Conservation (phyloP, 2,113 vertebrate genomes). For the Seriola rivoliana region DNA sequence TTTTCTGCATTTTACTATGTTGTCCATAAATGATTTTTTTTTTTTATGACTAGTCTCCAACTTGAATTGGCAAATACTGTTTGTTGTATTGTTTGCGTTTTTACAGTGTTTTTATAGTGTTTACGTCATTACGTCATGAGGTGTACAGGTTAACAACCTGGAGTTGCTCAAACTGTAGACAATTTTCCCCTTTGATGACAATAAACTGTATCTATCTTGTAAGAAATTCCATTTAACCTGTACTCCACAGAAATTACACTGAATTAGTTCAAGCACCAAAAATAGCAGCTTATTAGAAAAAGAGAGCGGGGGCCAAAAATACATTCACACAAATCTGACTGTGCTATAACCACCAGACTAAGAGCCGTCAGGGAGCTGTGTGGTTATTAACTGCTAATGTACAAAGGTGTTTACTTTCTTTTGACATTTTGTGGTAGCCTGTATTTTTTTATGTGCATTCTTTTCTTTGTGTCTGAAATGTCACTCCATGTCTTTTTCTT, state of each 20-base stretch:
- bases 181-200: not conserved
- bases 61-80: not conserved
- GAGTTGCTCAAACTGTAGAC: too few relatives aligned
- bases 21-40: too few relatives aligned
- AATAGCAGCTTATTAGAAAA: conserved; percentile 15
- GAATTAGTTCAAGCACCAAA: not conserved
- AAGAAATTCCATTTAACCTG: not conserved
- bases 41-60: too few relatives aligned
- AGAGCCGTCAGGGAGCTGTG: not conserved
- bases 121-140: too few relatives aligned
- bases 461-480: conserved; percentile 24
- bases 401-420: not conserved
- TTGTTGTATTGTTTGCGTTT: not conserved
- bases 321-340: not conserved
- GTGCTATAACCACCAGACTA: not conserved
- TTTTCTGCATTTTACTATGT: too few relatives aligned
- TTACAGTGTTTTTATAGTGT: not conserved
- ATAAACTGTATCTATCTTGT: not conserved
- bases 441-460: not conserved
- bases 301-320: not conserved
- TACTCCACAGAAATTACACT: not conserved
- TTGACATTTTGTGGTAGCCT: conserved; percentile 14
- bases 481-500: conserved; percentile 1
- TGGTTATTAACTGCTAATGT: not conserved
- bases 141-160: too few relatives aligned